Percentiles rank a stretch among this genome's conserved stretches.
Evolutionary conservation across 2,888 invertebrate genomes (phyloP).

Genomic region (Acanthosoma haemorrhoidale): DNA sequence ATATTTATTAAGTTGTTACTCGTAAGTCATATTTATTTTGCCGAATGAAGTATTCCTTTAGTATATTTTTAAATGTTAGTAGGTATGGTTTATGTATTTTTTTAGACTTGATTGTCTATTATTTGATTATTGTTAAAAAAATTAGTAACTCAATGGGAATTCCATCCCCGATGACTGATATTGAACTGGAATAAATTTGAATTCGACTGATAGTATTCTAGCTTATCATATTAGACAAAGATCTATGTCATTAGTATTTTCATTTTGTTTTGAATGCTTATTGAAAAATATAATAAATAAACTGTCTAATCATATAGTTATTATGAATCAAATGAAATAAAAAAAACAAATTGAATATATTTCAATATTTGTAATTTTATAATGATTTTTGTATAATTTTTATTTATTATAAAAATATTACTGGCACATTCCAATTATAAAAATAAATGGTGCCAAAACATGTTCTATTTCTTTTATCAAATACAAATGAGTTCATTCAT

Average conservation of each 20-base stretch:
- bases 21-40: neutral
- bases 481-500: no score
- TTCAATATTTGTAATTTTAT: slow-evolving; percentile 12
- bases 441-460: no score
- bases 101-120: neutral
- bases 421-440: slow-evolving; percentile 1
- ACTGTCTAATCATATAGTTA: neutral
- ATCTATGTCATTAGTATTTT: neutral
- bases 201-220: slow-evolving; percentile 10
- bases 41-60: neutral
- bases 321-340: neutral
- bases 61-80: neutral
- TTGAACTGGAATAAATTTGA: neutral
- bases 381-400: slow-evolving; percentile 6
- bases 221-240: neutral
- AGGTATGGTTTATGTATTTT: neutral
- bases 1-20: neutral
- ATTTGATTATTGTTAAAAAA: neutral
- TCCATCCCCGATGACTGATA: neutral
- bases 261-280: neutral
- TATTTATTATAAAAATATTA: neutral
- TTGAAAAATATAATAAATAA: neutral
- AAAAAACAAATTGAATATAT: no score
- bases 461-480: no score
- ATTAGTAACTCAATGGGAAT: neutral